Evolutionary conservation across 2,888 invertebrate species (phyloP).

Genomic region (Eudiplozoon nipponicum): DNA sequence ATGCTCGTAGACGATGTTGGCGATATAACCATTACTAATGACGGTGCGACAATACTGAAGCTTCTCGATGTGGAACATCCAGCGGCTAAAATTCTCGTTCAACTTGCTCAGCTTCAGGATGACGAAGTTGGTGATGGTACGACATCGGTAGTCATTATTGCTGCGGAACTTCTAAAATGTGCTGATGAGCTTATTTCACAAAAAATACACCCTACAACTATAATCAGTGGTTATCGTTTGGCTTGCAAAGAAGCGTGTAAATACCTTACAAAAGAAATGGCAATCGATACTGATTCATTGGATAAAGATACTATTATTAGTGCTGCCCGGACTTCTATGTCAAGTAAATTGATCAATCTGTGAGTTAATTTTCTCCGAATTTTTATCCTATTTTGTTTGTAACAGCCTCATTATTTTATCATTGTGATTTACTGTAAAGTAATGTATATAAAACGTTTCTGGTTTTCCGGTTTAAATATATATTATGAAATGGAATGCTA

Average conservation of each 20-base stretch:
- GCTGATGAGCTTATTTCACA: constrained; percentile 92
- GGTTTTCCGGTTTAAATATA: too few relatives aligned
- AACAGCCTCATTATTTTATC: too few relatives aligned
- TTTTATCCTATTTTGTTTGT: too few relatives aligned
- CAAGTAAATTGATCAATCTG: constrained; percentile 65
- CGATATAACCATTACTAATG: constrained; percentile 93
- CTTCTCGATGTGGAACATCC: constrained; percentile 92
- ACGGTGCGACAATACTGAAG: constrained; percentile 82
- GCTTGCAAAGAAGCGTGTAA: constrained; percentile 87
- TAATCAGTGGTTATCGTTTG: constrained; percentile 79
- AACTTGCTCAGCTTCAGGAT: constrained; percentile 82
- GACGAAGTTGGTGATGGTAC: constrained; percentile 98
- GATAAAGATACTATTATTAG: constrained; percentile 57
- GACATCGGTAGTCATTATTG: constrained; percentile 62
- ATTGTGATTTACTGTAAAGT: too few relatives aligned
- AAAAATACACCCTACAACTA: constrained; percentile 91
- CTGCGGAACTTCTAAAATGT: constrained; percentile 46
- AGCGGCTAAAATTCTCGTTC: constrained; percentile 72
- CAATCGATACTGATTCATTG: constrained; percentile 57
- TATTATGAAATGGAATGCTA: too few relatives aligned
- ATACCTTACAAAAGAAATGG: constrained; percentile 72
- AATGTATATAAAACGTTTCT: too few relatives aligned
- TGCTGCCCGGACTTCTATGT: constrained; percentile 89
- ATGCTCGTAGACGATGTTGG: constrained; percentile 99
- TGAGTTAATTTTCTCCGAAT: too few relatives aligned